Conservation (phyloP, 1,140 invertebrate species). For the Zophobas morio region DNA sequence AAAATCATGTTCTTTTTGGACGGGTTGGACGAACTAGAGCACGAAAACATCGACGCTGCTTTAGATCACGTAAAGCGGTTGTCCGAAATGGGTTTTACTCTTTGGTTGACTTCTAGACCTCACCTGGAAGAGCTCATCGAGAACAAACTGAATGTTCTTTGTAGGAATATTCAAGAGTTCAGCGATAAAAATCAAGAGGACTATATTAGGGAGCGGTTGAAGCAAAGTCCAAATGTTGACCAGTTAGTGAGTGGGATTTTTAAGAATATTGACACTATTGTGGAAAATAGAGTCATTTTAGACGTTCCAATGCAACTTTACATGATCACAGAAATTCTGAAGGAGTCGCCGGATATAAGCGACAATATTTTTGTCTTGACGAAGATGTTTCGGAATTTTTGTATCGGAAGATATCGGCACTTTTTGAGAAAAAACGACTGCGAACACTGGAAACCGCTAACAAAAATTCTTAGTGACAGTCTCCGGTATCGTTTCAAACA, state of each 20-base stretch:
- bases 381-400: not conserved
- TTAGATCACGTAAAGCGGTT: not conserved
- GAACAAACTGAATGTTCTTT: not conserved
- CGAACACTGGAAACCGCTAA: not conserved
- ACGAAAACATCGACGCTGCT: not conserved
- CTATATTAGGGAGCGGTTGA: not conserved
- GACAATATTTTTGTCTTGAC: not conserved
- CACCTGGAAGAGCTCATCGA: not conserved
- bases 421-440: not conserved
- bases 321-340: not conserved
- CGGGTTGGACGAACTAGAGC: not conserved
- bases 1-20: not conserved
- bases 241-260: not conserved
- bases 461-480: not conserved
- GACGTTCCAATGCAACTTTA: slow-evolving; percentile 2
- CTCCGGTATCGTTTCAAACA: not conserved
- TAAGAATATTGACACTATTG: not conserved
- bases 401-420: not conserved
- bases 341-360: not conserved
- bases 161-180: not conserved
- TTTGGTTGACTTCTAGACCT: not conserved
- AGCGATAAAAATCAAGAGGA: not conserved
- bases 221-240: not conserved
- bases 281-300: not conserved
- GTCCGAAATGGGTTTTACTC: not conserved